phyloP scores from a whole-genome alignment of 1,140 invertebrate species.

The Condylostylus longicornis region DNA sequence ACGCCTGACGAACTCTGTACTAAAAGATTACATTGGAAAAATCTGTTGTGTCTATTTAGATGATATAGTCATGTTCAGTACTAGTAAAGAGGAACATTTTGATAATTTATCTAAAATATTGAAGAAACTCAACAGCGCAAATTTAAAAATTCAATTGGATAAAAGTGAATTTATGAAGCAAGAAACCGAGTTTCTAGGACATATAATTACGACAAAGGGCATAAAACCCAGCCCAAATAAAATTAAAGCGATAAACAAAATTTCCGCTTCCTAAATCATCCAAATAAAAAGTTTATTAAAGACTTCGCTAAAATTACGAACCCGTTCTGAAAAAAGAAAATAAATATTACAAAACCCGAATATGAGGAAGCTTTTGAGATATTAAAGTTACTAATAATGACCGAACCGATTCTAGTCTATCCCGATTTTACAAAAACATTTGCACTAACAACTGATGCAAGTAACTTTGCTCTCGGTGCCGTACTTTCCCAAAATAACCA shows the following conservation, averaged over 20 bases:
- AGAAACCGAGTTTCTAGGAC: constrained; percentile 9
- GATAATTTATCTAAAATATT: constrained; percentile 21
- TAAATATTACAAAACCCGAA: background rate
- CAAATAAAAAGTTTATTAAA: constrained; percentile 1
- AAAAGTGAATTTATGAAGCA: constrained; percentile 11
- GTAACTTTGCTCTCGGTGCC: constrained; percentile 11
- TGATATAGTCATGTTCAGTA: no score
- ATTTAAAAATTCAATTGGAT: constrained; percentile 7
- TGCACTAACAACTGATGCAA: constrained; percentile 11
- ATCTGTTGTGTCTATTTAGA: no score
- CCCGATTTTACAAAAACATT: constrained; percentile 13
- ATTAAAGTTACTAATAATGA: background rate
- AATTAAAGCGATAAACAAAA: no score
- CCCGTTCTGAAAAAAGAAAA: background rate
- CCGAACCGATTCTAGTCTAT: constrained; percentile 7
- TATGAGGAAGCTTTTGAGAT: background rate
- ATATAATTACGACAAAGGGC: no score
- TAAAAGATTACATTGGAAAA: no score
- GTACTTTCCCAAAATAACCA: constrained; percentile 9
- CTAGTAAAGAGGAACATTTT: no score
- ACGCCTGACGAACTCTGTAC: no score
- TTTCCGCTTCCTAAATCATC: background rate
- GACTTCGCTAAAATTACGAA: background rate
- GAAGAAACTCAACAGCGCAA: constrained; percentile 11
- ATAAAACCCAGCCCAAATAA: no score